These are phyloP conservation scores for Vanessa cardui DNA, from an alignment of 2,888 invertebrate species.

Conservation along the genomic window DNA sequence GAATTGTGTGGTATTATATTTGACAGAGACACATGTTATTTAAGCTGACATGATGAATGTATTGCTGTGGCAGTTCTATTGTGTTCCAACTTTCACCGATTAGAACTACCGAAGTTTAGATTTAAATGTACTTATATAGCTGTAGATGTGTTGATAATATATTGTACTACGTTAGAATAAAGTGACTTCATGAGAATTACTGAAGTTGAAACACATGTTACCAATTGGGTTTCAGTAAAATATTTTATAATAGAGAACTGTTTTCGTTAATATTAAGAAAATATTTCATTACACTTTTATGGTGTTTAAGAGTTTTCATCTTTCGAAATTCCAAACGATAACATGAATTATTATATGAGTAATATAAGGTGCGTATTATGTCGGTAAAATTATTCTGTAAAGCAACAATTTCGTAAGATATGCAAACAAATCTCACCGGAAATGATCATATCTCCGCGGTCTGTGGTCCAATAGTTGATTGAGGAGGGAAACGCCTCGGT, in stretches of 20 bases:
- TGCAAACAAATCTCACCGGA: conserved; percentile 86
- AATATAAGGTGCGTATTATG: neutral
- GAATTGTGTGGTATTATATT: conserved; percentile 68
- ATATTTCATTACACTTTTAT: too few relatives aligned
- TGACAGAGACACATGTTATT: conserved; percentile 70
- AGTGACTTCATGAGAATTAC: neutral
- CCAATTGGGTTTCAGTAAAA: neutral
- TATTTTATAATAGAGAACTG: neutral
- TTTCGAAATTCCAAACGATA: too few relatives aligned
- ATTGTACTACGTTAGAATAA: neutral
- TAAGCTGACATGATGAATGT: conserved; percentile 69
- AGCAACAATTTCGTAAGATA: conserved; percentile 17
- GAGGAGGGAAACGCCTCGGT: conserved; percentile 96
- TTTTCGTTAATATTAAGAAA: neutral
- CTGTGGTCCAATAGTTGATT: conserved; percentile 97
- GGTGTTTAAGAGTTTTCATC: too few relatives aligned
- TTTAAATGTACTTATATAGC: conserved; percentile 24
- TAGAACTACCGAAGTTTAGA: conserved; percentile 32
- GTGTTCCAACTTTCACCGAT: conserved; percentile 34
- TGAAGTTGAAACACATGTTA: neutral
- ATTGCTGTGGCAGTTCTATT: conserved; percentile 49
- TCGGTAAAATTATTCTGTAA: neutral
- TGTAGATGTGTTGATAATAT: conserved; percentile 13
- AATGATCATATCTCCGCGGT: conserved; percentile 95
- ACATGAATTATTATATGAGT: too few relatives aligned